These are phyloP conservation scores for Cantharis lateralis DNA, from an alignment of 2,888 invertebrate species.

Conservation along the genomic window DNA sequence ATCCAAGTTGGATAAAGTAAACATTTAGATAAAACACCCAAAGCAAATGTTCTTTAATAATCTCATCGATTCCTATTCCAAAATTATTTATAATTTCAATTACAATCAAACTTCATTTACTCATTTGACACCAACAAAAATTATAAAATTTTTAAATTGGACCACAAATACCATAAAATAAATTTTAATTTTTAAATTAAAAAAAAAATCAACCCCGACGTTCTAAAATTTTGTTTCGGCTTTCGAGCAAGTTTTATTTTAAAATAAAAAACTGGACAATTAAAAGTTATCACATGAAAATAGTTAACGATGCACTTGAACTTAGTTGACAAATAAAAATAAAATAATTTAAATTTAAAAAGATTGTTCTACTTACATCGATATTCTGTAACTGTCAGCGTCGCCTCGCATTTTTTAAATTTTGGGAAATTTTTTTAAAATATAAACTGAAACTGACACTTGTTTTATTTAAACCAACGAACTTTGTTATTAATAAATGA, in stretches of 20 bases:
- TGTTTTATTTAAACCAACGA: background rate
- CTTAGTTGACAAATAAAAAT: background rate
- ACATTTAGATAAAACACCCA: background rate
- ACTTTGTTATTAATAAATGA: background rate
- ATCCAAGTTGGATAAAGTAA: background rate
- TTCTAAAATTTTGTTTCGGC: too few species aligned
- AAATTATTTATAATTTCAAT: background rate
- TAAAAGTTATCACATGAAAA: background rate
- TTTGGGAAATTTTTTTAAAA: background rate
- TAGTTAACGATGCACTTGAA: background rate
- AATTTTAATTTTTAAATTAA: too few species aligned
- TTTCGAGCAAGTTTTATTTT: background rate
- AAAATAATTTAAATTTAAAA: background rate
- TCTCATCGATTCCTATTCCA: background rate
- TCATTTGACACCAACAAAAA: background rate
- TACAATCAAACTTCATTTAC: background rate
- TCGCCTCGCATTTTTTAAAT: slow-evolving; percentile 16
- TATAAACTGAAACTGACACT: background rate
- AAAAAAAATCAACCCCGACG: too few species aligned
- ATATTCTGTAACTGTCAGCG: slow-evolving; percentile 14
- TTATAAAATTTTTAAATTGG: too few species aligned
- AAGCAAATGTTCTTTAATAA: background rate
- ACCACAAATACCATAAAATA: too few species aligned
- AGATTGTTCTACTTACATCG: slow-evolving; percentile 17
- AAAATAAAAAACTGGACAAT: background rate